Evolutionary conservation across 2,113 vertebrate species (phyloP), one percentile per base, ranked within the genome.

Genomic region (Erythrolamprus reginae): DNA sequence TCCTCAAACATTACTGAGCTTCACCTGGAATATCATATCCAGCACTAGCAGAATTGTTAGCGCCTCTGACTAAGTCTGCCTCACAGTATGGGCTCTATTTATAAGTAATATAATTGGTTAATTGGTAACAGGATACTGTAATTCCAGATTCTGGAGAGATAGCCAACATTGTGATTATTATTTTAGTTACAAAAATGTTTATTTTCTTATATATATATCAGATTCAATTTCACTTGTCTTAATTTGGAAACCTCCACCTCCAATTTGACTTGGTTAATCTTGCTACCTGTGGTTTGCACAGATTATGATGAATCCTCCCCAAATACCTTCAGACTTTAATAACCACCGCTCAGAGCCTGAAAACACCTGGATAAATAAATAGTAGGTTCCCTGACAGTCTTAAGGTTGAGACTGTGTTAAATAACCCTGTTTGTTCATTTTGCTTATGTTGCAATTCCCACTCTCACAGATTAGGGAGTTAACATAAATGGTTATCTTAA

Each of bases 391-490:
- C 51, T 1, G 42, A 91, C 88, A 91, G 96, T 93, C 92, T 89
- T 96, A 96, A 94, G 96, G 70, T 7, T 42, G 70, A 96, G 95
- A 91, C 95, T 93, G 95, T 94, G 95, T 95, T 96, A 96, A 97
- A 95, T 94, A 82, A 55, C 93, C 92, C 92, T 89, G 92, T 92
- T 94, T 89, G 91, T 89, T 90, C 50, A 51, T 93, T 93, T 89
- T 51, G 95, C 90, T 51, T 92, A 94, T 94, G 93, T 93, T 94
- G 94, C 96, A 95, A 95, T 94, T 92, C 93, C 82, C 82, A 87
- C 65, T 92, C 92, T 94, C 94, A 53, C 13, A 15, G 10, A 21
- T 42, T 84, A 4, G 12, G 45, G 13, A 1, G 58, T 1, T 77
- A 3, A 4, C 24, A 48, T 77, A 55, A 92, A 90, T 8, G 8